phyloP scores from a whole-genome alignment of 2,113 vertebrate genomes.

The Callaeas wilsoni region DNA sequence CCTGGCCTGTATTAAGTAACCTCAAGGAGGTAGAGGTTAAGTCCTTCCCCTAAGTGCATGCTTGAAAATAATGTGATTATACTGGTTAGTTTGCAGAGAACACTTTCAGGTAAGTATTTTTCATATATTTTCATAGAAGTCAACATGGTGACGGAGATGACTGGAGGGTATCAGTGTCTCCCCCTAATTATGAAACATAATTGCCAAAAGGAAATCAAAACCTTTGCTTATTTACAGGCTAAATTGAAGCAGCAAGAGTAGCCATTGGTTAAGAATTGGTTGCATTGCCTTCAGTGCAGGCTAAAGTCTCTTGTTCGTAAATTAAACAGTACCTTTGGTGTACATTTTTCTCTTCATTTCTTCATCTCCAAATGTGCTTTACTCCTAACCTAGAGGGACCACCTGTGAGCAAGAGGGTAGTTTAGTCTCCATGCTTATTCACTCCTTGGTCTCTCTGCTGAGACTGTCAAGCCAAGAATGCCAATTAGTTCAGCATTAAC shows the following conservation, averaged over 20 bases:
- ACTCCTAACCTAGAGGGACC: conserved; percentile 59
- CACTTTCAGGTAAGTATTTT: background rate
- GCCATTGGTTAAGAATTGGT: background rate
- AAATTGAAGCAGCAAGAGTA: background rate
- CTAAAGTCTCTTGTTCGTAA: background rate
- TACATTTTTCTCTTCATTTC: conserved; percentile 9
- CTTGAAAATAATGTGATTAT: background rate
- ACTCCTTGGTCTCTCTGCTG: conserved; percentile 62
- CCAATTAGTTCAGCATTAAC: conserved; percentile 69
- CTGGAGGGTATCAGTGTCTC: background rate
- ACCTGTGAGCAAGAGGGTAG: conserved; percentile 51
- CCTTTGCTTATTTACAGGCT: background rate
- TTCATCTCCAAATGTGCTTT: conserved; percentile 53
- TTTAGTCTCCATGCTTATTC: conserved; percentile 66
- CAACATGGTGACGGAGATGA: background rate
- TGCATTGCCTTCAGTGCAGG: background rate
- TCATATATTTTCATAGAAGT: background rate
- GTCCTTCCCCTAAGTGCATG: background rate
- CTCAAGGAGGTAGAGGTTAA: background rate
- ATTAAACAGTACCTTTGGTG: background rate
- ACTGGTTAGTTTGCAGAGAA: background rate
- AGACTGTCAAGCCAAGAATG: conserved; percentile 64
- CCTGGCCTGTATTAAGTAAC: background rate
- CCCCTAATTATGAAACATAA: background rate
- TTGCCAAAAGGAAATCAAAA: background rate